Evolutionary conservation across 2,888 invertebrate genomes (phyloP), one percentile per base, ranked within the genome.

Genomic region (Gasteruption jaculator): DNA sequence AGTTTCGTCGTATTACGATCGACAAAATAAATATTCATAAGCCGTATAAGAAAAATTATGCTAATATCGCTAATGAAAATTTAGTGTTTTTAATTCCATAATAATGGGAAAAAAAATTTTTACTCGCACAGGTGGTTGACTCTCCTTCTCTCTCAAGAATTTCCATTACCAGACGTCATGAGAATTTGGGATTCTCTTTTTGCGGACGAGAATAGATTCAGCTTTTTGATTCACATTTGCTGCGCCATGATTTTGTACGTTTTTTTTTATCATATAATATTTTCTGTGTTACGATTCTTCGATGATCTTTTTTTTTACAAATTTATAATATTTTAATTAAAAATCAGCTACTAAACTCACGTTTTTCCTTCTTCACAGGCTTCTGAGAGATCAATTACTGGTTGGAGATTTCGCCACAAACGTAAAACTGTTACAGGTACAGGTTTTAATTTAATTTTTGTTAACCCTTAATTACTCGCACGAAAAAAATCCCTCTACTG

Each of bases 191-290:
- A 99, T 71, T 89, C 94, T 0, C 73, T 99, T 37, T 91, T 99
- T 67, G 85, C 96, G 1, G 95, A 96, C 71, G 78, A 83, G 37
- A 79, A 85, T 39, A 79, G 97, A 61, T 96, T 97, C 68, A 82
- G 87, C 60, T 95, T 93, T 64, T 82, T 97, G 3, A 86, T 93
- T 48, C 82, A 86, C 65, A 85, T 96, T 43, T 96, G 96, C 72
- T 91, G 93, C 75, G 91, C 96, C 59, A 99, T 99, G 97, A 88
- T 99, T 56, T 77, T 94, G 92, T 94, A 77, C 82, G 91, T 82
- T 51, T 47, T 26, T 12, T 16, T 26, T 26, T 8, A 3, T 14
- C 19, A 11, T 19, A 11, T 5, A 16, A 31, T 26, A 41, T 10
- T 2, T 11, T 3, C 22, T 38, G 8, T 14, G 7, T 14, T 14